Evolutionary conservation across 2,888 invertebrate species (phyloP).

Genomic region (Caenorhabditis virilis): DNA sequence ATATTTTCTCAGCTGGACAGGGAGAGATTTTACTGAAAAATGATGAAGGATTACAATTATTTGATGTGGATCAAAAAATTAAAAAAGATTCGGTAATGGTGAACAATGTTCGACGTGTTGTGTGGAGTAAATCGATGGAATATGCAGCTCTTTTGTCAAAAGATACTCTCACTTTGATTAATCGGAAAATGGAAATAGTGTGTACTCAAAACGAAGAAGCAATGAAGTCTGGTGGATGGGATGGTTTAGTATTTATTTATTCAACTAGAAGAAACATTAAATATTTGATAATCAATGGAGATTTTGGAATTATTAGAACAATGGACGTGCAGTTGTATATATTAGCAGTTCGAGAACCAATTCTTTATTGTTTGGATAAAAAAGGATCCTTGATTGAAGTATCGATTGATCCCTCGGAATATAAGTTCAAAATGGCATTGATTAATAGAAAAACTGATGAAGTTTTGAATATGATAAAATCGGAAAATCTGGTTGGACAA

Average conservation of each 20-base stretch:
- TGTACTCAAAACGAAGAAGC: slow-evolving; percentile 94
- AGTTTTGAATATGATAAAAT: slow-evolving; percentile 83
- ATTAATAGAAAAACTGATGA: slow-evolving; percentile 95
- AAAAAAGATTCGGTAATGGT: slow-evolving; percentile 72
- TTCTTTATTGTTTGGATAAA: slow-evolving; percentile 59
- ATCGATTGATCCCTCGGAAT: slow-evolving; percentile 94
- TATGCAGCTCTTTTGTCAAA: slow-evolving; percentile 91
- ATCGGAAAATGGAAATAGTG: slow-evolving; percentile 76
- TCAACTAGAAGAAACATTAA: slow-evolving; percentile 99
- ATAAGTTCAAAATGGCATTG: slow-evolving; percentile 92
- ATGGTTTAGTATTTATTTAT: slow-evolving; percentile 94
- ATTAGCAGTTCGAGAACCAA: slow-evolving; percentile 80
- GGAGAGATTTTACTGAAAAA: slow-evolving; percentile 83
- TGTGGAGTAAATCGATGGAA: slow-evolving; percentile 95
- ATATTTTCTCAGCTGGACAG: slow-evolving; percentile 97
- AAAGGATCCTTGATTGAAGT: slow-evolving; percentile 71
- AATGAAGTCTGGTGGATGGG: slow-evolving; percentile 98
- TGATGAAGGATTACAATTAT: slow-evolving; percentile 86
- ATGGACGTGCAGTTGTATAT: slow-evolving; percentile 95
- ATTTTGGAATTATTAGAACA: slow-evolving; percentile 96
- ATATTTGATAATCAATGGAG: slow-evolving; percentile 73
- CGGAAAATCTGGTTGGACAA: slow-evolving; percentile 91
- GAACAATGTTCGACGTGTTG: slow-evolving; percentile 75
- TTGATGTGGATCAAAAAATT: slow-evolving; percentile 94
- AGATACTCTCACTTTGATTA: slow-evolving; percentile 75